Conservation (phyloP, 2,113 vertebrate genomes). For the Psittacula cyanocephala region DNA sequence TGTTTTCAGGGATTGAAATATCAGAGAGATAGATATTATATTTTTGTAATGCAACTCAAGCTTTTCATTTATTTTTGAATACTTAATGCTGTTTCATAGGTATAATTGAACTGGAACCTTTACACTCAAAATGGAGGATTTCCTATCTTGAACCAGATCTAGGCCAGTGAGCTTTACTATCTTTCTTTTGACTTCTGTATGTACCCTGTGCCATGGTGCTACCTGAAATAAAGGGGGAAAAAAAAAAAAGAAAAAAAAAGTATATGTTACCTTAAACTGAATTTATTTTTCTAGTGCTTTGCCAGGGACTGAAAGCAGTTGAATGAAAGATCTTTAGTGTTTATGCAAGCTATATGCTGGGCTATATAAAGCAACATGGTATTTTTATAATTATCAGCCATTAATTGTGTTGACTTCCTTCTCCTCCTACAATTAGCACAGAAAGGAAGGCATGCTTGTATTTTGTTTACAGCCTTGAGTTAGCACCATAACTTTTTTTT, state of each 20-base stretch:
- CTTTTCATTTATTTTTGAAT: neutral
- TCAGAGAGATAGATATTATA: neutral
- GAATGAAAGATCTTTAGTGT: neutral
- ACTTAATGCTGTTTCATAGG: neutral
- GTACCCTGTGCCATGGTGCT: neutral
- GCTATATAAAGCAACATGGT: neutral
- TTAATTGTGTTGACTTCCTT: conserved; percentile 27
- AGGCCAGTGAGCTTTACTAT: neutral
- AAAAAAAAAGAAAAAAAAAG: neutral
- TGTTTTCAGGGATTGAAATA: neutral
- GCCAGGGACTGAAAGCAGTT: neutral
- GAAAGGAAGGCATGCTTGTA: neutral
- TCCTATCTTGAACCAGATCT: neutral
- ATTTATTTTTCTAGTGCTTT: neutral
- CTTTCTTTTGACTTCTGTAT: neutral
- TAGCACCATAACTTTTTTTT: neutral
- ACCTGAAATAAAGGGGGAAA: neutral
- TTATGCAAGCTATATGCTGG: neutral
- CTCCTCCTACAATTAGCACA: neutral
- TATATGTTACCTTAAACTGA: neutral
- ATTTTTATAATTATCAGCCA: conserved; percentile 14
- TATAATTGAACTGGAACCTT: neutral
- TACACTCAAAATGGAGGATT: neutral
- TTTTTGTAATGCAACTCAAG: neutral
- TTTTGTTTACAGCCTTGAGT: neutral